Conservation (phyloP, 2,797 vertebrate species). For the Semotilus atromaculatus region DNA sequence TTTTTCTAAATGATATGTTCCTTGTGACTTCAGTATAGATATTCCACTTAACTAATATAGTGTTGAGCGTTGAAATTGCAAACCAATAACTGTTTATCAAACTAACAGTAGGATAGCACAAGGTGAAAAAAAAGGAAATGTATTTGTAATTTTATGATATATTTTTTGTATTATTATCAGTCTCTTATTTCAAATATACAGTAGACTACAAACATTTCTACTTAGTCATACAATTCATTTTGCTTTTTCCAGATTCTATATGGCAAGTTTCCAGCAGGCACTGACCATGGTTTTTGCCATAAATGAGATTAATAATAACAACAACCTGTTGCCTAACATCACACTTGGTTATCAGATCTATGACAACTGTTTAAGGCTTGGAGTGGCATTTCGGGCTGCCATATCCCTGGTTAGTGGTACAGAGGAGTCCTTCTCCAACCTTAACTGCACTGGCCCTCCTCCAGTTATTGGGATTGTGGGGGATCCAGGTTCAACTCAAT, state of each 20-base stretch:
- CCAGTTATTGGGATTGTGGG: conserved; percentile 57
- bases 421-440: conserved; percentile 14
- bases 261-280: conserved; percentile 52
- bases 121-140: background rate
- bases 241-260: conserved; percentile 48
- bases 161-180: background rate
- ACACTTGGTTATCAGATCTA: conserved; percentile 58
- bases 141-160: background rate
- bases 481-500: conserved; percentile 56
- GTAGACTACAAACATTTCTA: background rate
- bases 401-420: conserved; percentile 45
- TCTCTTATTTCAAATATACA: background rate
- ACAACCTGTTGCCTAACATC: conserved; percentile 55
- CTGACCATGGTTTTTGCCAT: conserved; percentile 59
- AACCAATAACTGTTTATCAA: background rate
- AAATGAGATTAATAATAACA: conserved; percentile 61
- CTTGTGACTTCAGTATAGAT: background rate
- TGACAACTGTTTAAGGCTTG: conserved; percentile 57
- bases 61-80: background rate
- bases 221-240: background rate
- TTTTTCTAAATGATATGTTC: background rate
- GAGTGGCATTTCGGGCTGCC: conserved; percentile 54
- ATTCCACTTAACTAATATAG: background rate
- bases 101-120: background rate
- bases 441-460: conserved; percentile 45